Evolutionary conservation across 2,113 vertebrate species (phyloP).

Genomic region (Zapus hudsonius): DNA sequence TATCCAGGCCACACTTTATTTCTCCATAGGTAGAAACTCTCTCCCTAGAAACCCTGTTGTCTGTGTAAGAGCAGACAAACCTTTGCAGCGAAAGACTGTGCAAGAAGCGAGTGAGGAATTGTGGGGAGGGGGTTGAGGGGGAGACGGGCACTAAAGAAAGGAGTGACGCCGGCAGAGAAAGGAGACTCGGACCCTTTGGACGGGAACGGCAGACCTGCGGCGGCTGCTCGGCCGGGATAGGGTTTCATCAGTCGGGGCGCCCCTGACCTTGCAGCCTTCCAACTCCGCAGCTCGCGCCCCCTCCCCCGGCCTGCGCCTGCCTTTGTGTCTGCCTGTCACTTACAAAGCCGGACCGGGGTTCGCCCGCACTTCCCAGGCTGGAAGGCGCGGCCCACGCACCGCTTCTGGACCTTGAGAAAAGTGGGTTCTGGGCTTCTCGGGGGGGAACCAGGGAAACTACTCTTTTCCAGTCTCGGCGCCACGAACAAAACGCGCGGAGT

Average conservation of each 20-base stretch:
- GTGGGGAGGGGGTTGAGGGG: background rate
- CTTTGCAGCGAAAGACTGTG: slow-evolving; percentile 39
- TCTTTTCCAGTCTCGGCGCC: slow-evolving; percentile 17
- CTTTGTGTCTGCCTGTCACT: slow-evolving; percentile 94
- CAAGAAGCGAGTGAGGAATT: background rate
- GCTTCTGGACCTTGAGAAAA: slow-evolving; percentile 41
- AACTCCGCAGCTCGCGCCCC: slow-evolving; percentile 72
- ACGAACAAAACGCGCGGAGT: slow-evolving; percentile 57
- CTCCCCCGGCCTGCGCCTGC: slow-evolving; percentile 80
- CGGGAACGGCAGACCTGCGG: slow-evolving; percentile 47
- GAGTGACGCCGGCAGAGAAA: background rate
- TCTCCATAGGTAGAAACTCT: slow-evolving; percentile 25
- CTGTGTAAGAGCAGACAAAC: slow-evolving; percentile 44
- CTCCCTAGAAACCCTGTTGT: slow-evolving; percentile 38
- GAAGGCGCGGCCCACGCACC: slow-evolving; percentile 44
- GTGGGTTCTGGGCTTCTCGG: slow-evolving; percentile 36
- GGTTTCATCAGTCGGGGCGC: slow-evolving; percentile 82
- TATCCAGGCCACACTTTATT: slow-evolving; percentile 50
- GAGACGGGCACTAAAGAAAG: background rate
- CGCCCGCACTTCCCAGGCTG: slow-evolving; percentile 72
- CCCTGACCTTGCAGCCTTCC: slow-evolving; percentile 84
- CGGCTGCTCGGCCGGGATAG: slow-evolving; percentile 59
- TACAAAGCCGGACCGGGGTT: slow-evolving; percentile 86
- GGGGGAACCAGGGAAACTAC: slow-evolving; percentile 54
- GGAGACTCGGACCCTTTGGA: slow-evolving; percentile 32